Evolutionary conservation across 2,113 vertebrate genomes (phyloP).

Genomic region (Rallus limicola): DNA sequence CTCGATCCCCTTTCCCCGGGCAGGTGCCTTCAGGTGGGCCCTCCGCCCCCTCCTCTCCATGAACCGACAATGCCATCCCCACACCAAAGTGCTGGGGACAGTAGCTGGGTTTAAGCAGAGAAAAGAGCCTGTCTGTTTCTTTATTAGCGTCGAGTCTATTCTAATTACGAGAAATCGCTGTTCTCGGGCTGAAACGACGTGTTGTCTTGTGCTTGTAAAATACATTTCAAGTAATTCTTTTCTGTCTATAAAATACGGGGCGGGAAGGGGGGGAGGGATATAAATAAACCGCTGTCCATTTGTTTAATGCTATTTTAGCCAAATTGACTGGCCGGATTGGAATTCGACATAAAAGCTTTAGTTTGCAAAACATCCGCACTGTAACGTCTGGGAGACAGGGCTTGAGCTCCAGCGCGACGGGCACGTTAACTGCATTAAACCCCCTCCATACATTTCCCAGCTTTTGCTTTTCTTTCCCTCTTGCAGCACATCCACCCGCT

Average conservation of each 20-base stretch:
- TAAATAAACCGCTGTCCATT: slow-evolving; percentile 61
- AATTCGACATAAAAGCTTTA: slow-evolving; percentile 62
- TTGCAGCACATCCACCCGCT: slow-evolving; percentile 51
- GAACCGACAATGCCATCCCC: not conserved
- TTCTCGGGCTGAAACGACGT: slow-evolving; percentile 35
- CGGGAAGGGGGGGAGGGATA: not conserved
- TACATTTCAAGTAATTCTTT: slow-evolving; percentile 33
- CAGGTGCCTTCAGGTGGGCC: slow-evolving; percentile 10
- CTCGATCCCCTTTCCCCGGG: not conserved
- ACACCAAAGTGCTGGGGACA: not conserved
- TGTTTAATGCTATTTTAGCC: slow-evolving; percentile 68
- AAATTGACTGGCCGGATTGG: slow-evolving; percentile 66
- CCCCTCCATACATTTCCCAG: slow-evolving; percentile 8
- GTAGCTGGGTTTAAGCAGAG: not conserved
- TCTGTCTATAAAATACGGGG: slow-evolving; percentile 17
- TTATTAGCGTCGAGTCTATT: slow-evolving; percentile 41
- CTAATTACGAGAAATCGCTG: slow-evolving; percentile 51
- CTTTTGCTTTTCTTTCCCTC: slow-evolving; percentile 4
- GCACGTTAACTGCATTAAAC: slow-evolving; percentile 54
- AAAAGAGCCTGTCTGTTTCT: slow-evolving; percentile 9
- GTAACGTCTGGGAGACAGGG: slow-evolving; percentile 52
- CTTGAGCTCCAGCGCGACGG: slow-evolving; percentile 33
- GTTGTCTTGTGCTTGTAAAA: slow-evolving; percentile 54
- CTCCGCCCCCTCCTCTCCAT: not conserved
- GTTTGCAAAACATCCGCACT: slow-evolving; percentile 64